Percentiles rank a stretch among this genome's conserved stretches.
phyloP scores from a whole-genome alignment of 64 coral and sea anemone species.

The Pachyseris speciosa region DNA sequence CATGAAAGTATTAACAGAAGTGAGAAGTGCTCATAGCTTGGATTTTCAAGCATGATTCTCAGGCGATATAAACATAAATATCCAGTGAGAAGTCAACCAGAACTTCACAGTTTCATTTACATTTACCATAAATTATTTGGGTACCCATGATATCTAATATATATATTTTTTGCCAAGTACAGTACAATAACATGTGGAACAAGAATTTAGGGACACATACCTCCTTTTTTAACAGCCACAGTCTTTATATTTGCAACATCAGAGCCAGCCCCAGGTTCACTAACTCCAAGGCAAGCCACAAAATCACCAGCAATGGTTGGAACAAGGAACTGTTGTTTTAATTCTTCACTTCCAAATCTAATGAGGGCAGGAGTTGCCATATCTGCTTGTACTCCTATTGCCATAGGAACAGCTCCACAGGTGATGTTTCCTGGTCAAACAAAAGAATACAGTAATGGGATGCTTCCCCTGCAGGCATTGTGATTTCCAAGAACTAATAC shows the following conservation, averaged over 20 bases:
- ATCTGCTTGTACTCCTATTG: conserved; percentile 95
- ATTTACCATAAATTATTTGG: too few relatives aligned
- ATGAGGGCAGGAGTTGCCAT: conserved; percentile 92
- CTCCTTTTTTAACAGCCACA: conserved; percentile 96
- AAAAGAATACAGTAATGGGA: background rate
- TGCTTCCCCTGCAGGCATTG: background rate
- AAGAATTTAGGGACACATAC: conserved; percentile 7
- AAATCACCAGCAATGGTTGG: conserved; percentile 92
- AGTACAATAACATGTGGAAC: background rate
- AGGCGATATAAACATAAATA: too few relatives aligned
- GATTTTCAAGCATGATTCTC: too few relatives aligned
- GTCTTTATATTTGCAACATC: conserved; percentile 96
- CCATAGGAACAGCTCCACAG: conserved; percentile 96
- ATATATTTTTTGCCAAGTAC: too few relatives aligned
- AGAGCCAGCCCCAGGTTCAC: conserved; percentile 91
- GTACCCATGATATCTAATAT: too few relatives aligned
- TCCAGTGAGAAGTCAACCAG: too few relatives aligned
- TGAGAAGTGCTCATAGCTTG: too few relatives aligned
- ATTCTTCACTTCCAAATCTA: conserved; percentile 87
- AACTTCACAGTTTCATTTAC: too few relatives aligned
- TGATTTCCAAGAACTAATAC: too few relatives aligned
- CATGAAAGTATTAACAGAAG: too few relatives aligned
- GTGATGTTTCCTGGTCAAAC: conserved; percentile 70
- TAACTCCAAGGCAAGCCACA: conserved; percentile 93
- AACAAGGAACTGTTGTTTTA: conserved; percentile 79